Conservation (phyloP, 2,888 invertebrate genomes). For the Chaitophorus viminalis region DNA sequence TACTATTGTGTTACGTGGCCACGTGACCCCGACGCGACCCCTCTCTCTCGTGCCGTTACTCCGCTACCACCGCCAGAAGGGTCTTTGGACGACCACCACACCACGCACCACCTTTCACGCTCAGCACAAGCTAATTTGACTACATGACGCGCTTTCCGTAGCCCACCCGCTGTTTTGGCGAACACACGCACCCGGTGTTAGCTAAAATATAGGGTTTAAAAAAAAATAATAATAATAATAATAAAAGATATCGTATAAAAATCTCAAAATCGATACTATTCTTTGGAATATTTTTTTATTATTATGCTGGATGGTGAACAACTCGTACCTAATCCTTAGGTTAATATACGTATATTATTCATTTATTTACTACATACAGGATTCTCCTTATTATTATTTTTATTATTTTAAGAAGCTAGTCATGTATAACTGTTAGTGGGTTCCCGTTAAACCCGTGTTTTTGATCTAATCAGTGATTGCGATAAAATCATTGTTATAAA, state of each 20-base stretch:
- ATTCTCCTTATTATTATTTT: too few species aligned
- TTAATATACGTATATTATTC: too few species aligned
- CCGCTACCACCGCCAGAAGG: slow-evolving; percentile 6
- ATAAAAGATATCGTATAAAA: neutral
- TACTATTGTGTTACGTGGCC: slow-evolving; percentile 40
- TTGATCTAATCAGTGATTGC: slow-evolving; percentile 12
- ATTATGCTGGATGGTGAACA: too few species aligned
- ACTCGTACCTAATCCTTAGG: too few species aligned
- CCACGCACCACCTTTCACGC: slow-evolving; percentile 53
- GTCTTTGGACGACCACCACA: slow-evolving; percentile 41
- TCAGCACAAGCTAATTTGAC: slow-evolving; percentile 56
- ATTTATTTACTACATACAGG: too few species aligned
- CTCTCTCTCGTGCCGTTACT: slow-evolving; percentile 4
- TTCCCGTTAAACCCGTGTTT: neutral
- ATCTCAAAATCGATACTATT: slow-evolving; percentile 15
- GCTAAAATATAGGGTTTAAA: neutral
- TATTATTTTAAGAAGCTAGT: too few species aligned
- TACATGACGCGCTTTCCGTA: slow-evolving; percentile 43
- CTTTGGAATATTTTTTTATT: neutral
- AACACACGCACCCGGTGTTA: neutral
- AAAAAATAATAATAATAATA: neutral
- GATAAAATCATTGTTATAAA: slow-evolving; percentile 21
- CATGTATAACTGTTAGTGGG: neutral
- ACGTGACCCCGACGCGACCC: slow-evolving; percentile 48
- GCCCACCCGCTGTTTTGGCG: slow-evolving; percentile 53